Evolutionary conservation across 2,797 vertebrate species (phyloP), one percentile per base, ranked within the genome.

Genomic region (Sylvia borin): DNA sequence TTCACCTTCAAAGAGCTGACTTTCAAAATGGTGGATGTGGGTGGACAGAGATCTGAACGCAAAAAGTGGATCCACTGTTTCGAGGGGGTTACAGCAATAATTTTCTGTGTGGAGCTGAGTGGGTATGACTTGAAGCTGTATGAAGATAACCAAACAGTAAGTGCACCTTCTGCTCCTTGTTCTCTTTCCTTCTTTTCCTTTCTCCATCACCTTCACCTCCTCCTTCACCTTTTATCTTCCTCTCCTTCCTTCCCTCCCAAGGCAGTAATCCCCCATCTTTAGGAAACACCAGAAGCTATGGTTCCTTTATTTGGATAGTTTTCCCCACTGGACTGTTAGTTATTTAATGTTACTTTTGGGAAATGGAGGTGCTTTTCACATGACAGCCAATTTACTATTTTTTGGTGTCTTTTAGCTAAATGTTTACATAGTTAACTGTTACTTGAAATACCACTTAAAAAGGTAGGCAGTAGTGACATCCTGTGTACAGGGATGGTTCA

Each of bases 51-150:
- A 48, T 99, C 99, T 0, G 99, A 99, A 97, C 98, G 99, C 92
- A 99, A 99, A 98, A 99, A 99, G 97, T 99, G 99, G 99, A 99
- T 99, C 98, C 99, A 99, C 97, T 99, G 99, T 98, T 99, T 99
- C 22, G 99, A 99, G 97, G 99, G 99, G 16, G 99, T 99, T 94
- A 99, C 99, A 45, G 99, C 99, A 97, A 99, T 99, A 98, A 99
- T 99, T 98, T 99, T 99, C 98, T 99, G 99, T 74, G 99, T 99
- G 95, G 99, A 99, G 98, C 98, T 99, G 80, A 99, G 99, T 58
- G 99, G 99, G 95, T 99, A 99, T 27, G 99, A 99, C 98, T 98
- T 99, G 97, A 99, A 99, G 97, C 98, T 99, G 83, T 99, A 99
- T 14, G 99, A 99, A 97, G 99, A 99, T 97, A 99, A 99, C 98